Conservation (phyloP, 2,797 vertebrate genomes). For the Gobio occitaniae region DNA sequence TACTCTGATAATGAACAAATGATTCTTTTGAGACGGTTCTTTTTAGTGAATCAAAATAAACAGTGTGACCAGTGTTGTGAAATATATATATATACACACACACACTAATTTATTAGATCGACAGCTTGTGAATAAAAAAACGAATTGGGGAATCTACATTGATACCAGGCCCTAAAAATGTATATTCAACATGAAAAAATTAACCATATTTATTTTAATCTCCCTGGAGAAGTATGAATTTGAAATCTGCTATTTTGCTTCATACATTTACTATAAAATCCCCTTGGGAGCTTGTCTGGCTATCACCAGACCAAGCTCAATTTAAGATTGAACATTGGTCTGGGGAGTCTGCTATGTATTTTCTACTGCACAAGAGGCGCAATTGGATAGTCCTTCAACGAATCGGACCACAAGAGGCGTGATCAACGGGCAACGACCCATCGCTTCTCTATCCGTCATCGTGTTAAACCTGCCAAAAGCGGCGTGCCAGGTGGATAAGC, state of each 20-base stretch:
- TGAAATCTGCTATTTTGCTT: slow-evolving; percentile 1
- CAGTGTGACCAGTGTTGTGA: not conserved
- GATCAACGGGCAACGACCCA: too few relatives aligned
- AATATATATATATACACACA: too few relatives aligned
- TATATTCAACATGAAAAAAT: not conserved
- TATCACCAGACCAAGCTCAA: too few relatives aligned
- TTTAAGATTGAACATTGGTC: too few relatives aligned
- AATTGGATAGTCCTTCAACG: too few relatives aligned
- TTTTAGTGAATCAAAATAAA: not conserved
- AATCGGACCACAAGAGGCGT: too few relatives aligned
- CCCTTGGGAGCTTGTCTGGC: not conserved
- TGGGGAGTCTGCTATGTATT: too few relatives aligned
- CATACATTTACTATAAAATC: not conserved
- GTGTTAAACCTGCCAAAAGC: too few relatives aligned
- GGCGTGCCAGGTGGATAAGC: too few relatives aligned
- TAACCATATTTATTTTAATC: not conserved
- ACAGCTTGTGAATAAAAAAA: not conserved
- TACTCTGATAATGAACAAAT: not conserved
- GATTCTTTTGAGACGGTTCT: not conserved
- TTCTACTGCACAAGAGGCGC: too few relatives aligned
- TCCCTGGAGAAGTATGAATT: not conserved
- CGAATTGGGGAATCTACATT: not conserved
- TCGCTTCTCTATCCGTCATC: too few relatives aligned
- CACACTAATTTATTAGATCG: not conserved
- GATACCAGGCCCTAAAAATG: not conserved